phyloP scores from a whole-genome alignment of 2,888 invertebrate species.

The Sepiola atlantica region DNA sequence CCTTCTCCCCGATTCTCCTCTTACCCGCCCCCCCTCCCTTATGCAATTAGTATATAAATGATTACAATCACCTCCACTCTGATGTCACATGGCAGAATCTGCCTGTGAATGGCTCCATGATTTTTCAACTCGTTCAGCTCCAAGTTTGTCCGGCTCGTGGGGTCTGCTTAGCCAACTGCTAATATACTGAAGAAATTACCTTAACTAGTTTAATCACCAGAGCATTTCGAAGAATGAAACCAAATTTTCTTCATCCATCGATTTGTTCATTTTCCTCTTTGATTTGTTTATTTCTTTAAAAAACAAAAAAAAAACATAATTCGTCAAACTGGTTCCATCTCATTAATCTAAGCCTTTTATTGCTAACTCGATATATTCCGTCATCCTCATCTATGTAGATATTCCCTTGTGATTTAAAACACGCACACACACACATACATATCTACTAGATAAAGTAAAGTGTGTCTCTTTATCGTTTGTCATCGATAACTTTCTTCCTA shows the following conservation, averaged over 20 bases:
- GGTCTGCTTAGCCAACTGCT: not conserved
- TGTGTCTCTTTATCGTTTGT: no score
- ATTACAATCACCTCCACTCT: not conserved
- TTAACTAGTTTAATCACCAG: not conserved
- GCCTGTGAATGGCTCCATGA: not conserved
- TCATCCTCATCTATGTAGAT: no score
- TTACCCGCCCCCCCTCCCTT: not conserved
- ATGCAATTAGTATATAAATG: not conserved
- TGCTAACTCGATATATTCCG: not conserved
- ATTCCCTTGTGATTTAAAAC: no score
- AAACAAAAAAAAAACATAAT: not conserved
- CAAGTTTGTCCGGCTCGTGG: not conserved
- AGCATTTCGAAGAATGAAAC: not conserved
- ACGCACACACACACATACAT: no score
- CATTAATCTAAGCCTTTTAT: not conserved
- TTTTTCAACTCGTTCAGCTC: not conserved
- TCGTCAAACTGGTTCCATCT: not conserved
- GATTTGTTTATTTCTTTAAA: not conserved
- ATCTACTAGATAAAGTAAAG: no score
- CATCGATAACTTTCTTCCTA: no score
- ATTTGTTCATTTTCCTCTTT: not conserved
- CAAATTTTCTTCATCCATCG: not conserved
- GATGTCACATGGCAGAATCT: not conserved
- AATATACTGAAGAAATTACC: not conserved
- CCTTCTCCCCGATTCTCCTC: no score